Evolutionary conservation across 2,797 vertebrate species (phyloP).

Genomic region (Rhynchonycteris naso): DNA sequence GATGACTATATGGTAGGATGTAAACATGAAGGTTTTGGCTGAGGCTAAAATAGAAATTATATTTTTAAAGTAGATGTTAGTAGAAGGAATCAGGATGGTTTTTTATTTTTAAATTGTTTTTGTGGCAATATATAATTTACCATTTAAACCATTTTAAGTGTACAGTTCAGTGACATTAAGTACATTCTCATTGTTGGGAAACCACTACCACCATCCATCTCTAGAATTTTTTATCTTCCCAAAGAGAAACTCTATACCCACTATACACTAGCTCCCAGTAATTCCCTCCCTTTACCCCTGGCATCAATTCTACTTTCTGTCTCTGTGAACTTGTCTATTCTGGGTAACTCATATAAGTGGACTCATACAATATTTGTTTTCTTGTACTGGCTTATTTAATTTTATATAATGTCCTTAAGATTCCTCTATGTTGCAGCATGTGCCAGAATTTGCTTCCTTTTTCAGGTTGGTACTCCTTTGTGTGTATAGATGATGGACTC

Average conservation of each 20-base stretch:
- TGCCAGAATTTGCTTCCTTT: neutral
- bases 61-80: constrained; percentile 12
- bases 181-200: neutral
- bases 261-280: neutral
- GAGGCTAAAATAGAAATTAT: neutral
- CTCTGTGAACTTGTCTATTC: neutral
- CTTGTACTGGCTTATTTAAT: neutral
- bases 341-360: neutral
- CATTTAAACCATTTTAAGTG: neutral
- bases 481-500: accelerated
- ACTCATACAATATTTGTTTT: neutral
- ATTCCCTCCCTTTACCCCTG: neutral
- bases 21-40: neutral
- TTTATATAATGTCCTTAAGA: neutral
- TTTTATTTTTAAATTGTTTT: neutral
- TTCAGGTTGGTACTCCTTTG: neutral
- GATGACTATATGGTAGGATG: neutral
- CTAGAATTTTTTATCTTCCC: neutral
- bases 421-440: neutral
- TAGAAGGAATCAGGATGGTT: neutral
- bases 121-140: neutral
- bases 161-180: neutral
- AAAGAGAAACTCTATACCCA: neutral
- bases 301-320: neutral
- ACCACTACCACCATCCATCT: neutral